Evolutionary conservation across 2,113 vertebrate genomes (phyloP).

Genomic region (Elephantulus edwardii): DNA sequence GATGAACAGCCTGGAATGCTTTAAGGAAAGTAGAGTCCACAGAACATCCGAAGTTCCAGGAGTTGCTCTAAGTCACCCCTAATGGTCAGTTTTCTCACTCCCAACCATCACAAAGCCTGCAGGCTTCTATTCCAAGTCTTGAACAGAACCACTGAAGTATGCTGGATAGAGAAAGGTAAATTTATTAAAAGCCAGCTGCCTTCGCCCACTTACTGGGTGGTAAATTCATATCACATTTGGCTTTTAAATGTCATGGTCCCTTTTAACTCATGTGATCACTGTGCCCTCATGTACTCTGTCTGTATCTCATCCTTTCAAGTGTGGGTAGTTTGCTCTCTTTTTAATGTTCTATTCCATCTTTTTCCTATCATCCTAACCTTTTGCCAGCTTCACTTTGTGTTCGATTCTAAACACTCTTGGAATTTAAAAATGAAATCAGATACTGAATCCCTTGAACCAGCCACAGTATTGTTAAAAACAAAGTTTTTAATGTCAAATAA

Average conservation of each 20-base stretch:
- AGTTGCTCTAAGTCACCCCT: not conserved
- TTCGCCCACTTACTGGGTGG: too few species aligned
- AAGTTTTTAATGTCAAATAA: not conserved
- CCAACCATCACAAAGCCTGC: not conserved
- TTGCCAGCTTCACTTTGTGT: not conserved
- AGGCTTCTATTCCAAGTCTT: not conserved
- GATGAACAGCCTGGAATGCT: constrained; percentile 1
- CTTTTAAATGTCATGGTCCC: too few species aligned
- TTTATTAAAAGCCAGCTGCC: not conserved
- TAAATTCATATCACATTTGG: not conserved
- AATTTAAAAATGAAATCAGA: constrained; percentile 24
- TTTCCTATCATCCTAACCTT: not conserved
- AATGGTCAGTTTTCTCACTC: not conserved
- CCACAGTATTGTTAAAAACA: not conserved
- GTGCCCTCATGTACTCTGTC: not conserved
- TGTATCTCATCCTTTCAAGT: not conserved
- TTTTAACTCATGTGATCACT: not conserved
- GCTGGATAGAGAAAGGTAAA: not conserved
- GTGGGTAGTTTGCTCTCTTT: not conserved
- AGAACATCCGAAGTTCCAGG: not conserved
- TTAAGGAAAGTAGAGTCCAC: not conserved
- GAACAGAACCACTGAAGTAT: not conserved
- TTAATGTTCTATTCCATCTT: not conserved
- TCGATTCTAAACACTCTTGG: not conserved
- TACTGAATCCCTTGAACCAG: not conserved